phyloP scores from a whole-genome alignment of 2,888 invertebrate species.

The Caenorhabditis sp. region DNA sequence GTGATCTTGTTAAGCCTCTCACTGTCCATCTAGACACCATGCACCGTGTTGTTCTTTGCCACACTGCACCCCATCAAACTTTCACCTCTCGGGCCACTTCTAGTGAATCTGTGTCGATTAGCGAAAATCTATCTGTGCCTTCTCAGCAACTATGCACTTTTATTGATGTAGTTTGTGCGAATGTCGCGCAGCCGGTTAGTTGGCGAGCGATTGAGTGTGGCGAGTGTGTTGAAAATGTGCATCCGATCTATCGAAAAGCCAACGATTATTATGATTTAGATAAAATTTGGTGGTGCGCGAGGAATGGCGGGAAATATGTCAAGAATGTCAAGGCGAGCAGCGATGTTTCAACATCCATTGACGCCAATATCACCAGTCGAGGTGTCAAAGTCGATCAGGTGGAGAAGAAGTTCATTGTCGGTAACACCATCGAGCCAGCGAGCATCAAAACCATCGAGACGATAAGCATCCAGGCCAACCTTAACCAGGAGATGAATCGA shows the following conservation, averaged over 20 bases:
- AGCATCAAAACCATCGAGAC: slow-evolving; percentile 50
- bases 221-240: slow-evolving; percentile 52
- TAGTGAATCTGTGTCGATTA: slow-evolving; percentile 14
- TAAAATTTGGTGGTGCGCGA: slow-evolving; percentile 40
- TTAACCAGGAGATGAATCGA: slow-evolving; percentile 40
- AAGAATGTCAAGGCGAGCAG: slow-evolving; percentile 51
- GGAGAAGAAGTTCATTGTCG: slow-evolving; percentile 45
- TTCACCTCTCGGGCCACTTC: slow-evolving; percentile 37
- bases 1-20: slow-evolving; percentile 43
- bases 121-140: slow-evolving; percentile 16
- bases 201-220: slow-evolving; percentile 50
- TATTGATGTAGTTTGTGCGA: slow-evolving; percentile 18
- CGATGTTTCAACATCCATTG: slow-evolving; percentile 24
- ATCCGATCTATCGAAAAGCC: slow-evolving; percentile 51
- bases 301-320: slow-evolving; percentile 50
- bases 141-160: slow-evolving; percentile 17
- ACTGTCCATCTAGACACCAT: slow-evolving; percentile 40
- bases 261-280: slow-evolving; percentile 53
- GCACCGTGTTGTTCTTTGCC: slow-evolving; percentile 35
- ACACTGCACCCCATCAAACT: slow-evolving; percentile 38
- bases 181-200: slow-evolving; percentile 30
- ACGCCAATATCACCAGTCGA: slow-evolving; percentile 33
- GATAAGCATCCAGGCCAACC: slow-evolving; percentile 37
- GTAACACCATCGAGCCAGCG: slow-evolving; percentile 41
- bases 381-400: slow-evolving; percentile 36